Base-by-base conservation (phyloP, 2,888 invertebrate genomes). In the Papilio gigon region DNA sequence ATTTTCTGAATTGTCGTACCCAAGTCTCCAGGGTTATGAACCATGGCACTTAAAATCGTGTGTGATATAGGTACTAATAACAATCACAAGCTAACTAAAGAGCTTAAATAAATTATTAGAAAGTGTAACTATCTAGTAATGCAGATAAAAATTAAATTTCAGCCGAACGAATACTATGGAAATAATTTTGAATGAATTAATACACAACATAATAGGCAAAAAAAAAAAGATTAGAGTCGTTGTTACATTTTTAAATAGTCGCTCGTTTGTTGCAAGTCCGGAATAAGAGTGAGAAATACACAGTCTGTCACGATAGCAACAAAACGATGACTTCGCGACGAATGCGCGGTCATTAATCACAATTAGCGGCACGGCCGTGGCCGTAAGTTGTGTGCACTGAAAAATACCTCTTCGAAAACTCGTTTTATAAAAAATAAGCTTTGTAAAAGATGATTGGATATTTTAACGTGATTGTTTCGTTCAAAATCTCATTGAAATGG, bases 301-400 rank as follows among this genome's bases (percentile, higher is more conserved):
- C 83, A 81, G 85, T 80, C 84, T 78, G 77, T 78, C 80, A 80
- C 79, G 80, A 77, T 76, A 77, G 78, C 74, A 78, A 87, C 89
- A 88, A 88, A 88, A 89, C 83, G 90, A 88, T 73, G 75, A 76
- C 82, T 82, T 74, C 76, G 80, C 79, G 80, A 82, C 83, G 81
- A 78, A 78, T 75, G 77, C 62, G 63, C 70, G 53, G 67, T 73
- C 85, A 89, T 91, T 88, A 81, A 89, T 91, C 89, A 90, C 89
- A 90, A 91, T 90, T 90, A 90, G 86, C 76, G 82, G 78, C 81
- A 74, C 77, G 78, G 75, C 59, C 61, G 70, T 53, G 63, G 70
- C 75, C 77, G 63, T 65, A 66, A 62, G 65, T 62, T 65, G 61
- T 42, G 64, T 40, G 59, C 67, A 62, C 27, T 69, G 61, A 65